A percentile compares a stretch with the other conserved stretches of the same genome.
phyloP scores from a whole-genome alignment of 2,113 vertebrate species.

The Ascaphus truei region DNA sequence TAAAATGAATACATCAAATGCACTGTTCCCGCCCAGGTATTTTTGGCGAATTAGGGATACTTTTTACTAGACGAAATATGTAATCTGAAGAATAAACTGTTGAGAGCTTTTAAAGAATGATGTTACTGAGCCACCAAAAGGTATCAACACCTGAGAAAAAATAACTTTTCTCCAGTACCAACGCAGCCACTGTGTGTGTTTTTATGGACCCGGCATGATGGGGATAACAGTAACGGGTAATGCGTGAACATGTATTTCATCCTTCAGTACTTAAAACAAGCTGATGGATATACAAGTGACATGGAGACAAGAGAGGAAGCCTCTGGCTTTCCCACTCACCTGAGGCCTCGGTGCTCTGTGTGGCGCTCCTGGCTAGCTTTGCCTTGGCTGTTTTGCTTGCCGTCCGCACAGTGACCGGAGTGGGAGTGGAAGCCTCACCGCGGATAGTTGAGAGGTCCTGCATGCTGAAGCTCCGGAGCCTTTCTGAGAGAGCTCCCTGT shows the following conservation, averaged over 20 bases:
- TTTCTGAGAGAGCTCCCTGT: slow-evolving; percentile 92
- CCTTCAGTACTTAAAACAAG: not conserved
- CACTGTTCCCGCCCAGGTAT: too few relatives aligned
- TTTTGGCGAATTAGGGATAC: too few relatives aligned
- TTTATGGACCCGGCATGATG: not conserved
- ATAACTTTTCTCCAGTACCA: too few relatives aligned
- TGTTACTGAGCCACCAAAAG: too few relatives aligned
- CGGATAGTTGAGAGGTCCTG: slow-evolving; percentile 89
- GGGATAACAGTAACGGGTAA: not conserved
- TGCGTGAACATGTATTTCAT: not conserved
- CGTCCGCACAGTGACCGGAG: slow-evolving; percentile 59
- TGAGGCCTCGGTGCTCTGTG: slow-evolving; percentile 75
- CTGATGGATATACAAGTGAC: not conserved
- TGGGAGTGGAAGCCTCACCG: slow-evolving; percentile 59
- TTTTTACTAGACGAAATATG: too few relatives aligned
- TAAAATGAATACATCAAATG: too few relatives aligned
- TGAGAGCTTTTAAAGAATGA: too few relatives aligned
- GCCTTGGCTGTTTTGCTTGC: slow-evolving; percentile 71
- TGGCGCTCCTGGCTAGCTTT: slow-evolving; percentile 83
- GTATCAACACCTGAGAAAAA: too few relatives aligned
- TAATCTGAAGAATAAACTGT: too few relatives aligned
- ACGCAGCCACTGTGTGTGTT: too few relatives aligned
- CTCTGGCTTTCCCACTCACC: slow-evolving; percentile 51
- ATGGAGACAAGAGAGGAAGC: not conserved
- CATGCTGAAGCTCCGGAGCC: slow-evolving; percentile 97